phyloP scores from a whole-genome alignment of 2,113 vertebrate species.

The Pimephales promelas region DNA sequence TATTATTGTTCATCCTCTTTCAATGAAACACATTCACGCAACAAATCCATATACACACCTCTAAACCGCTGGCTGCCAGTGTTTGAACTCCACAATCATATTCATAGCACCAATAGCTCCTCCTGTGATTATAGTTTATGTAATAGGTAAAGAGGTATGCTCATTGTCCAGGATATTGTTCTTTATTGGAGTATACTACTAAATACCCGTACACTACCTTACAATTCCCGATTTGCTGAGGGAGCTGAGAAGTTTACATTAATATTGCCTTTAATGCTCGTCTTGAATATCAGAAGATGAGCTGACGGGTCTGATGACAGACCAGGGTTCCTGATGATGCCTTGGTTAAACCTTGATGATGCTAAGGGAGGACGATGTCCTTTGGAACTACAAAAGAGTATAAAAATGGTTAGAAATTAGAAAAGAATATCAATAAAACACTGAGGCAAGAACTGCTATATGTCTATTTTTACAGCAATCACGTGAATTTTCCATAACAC shows the following conservation, averaged over 20 bases:
- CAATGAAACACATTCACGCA: not conserved
- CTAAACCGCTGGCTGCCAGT: not conserved
- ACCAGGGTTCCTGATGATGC: not conserved
- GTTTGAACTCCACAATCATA: not conserved
- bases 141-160: not conserved
- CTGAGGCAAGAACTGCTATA: not conserved
- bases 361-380: slow-evolving; percentile 76
- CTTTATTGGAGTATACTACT: not conserved
- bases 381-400: slow-evolving; percentile 66
- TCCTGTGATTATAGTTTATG: not conserved
- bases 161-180: not conserved
- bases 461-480: too few relatives aligned
- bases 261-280: slow-evolving; percentile 33
- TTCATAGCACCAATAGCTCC: slow-evolving; percentile 17
- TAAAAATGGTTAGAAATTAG: slow-evolving; percentile 38
- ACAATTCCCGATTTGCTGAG: not conserved
- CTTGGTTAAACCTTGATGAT: slow-evolving; percentile 74
- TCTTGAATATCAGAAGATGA: slow-evolving; percentile 13
- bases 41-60: not conserved
- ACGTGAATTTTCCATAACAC: too few relatives aligned
- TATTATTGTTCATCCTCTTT: slow-evolving; percentile 4
- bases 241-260: not conserved
- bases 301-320: not conserved
- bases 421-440: not conserved
- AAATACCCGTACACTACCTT: slow-evolving; percentile 8